phyloP scores from a whole-genome alignment of 2,888 invertebrate species.

The Dynastes hyllus region DNA sequence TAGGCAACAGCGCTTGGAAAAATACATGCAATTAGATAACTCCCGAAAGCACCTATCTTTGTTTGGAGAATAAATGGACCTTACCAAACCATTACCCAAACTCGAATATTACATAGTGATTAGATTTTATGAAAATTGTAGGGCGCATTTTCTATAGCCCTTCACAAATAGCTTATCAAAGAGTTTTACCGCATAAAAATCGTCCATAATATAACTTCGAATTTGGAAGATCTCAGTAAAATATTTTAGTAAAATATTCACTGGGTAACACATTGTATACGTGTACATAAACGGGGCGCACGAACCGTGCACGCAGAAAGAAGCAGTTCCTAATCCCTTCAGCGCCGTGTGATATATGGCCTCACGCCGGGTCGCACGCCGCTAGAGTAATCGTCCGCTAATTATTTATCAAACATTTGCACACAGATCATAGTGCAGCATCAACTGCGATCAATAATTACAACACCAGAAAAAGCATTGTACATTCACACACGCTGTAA shows the following conservation, averaged over 20 bases:
- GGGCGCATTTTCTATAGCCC: no score
- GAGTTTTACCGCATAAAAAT: not conserved
- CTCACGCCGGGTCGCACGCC: constrained; percentile 53
- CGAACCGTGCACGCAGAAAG: constrained; percentile 5
- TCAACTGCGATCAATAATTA: constrained; percentile 50
- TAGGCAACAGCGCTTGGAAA: no score
- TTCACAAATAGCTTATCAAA: no score
- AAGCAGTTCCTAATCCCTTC: constrained; percentile 55
- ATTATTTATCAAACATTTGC: constrained; percentile 60
- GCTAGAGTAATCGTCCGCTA: constrained; percentile 57
- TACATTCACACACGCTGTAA: constrained; percentile 47
- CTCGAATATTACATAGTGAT: no score
- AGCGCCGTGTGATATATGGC: constrained; percentile 57
- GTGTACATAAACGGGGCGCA: not conserved
- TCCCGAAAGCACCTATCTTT: no score
- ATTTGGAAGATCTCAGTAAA: no score
- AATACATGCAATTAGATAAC: no score
- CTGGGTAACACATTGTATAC: not conserved
- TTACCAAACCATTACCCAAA: no score
- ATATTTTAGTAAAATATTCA: not conserved
- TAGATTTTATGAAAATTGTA: no score
- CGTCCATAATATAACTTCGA: not conserved
- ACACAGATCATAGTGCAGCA: constrained; percentile 54
- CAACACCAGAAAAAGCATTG: constrained; percentile 48
- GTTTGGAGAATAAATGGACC: no score